phyloP scores from a whole-genome alignment of 1,140 invertebrate species.

The Procambarus virginalis region DNA sequence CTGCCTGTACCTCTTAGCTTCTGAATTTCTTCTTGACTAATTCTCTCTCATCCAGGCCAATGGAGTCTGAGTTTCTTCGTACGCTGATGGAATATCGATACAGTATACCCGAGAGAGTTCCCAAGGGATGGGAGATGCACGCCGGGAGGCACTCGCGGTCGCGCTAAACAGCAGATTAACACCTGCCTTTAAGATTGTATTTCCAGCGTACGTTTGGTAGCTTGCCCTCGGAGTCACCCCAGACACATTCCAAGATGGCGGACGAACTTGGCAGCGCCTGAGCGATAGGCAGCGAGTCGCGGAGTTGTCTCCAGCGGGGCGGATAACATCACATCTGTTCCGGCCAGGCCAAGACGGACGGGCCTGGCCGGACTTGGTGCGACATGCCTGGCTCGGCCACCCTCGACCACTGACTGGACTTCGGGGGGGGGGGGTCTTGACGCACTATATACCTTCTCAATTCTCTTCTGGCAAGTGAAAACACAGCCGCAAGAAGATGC shows the following conservation, averaged over 20 bases:
- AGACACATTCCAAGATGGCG: conserved; percentile 47
- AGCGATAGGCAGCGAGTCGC: conserved; percentile 16
- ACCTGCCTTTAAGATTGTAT: conserved; percentile 7
- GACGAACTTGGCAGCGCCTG: conserved; percentile 9
- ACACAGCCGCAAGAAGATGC: background rate
- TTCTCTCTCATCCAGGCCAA: background rate
- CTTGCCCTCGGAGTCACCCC: conserved; percentile 2
- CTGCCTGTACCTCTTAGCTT: background rate
- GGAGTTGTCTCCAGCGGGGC: conserved; percentile 30
- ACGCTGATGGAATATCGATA: background rate
- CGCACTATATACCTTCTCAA: background rate
- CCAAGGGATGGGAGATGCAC: no score
- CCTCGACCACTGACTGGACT: background rate
- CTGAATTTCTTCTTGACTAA: background rate
- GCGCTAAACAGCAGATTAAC: background rate
- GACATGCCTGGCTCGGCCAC: background rate
- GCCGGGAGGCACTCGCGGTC: background rate
- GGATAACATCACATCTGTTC: conserved; percentile 59
- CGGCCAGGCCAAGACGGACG: conserved; percentile 9
- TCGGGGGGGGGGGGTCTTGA: no score
- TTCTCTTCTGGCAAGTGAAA: background rate
- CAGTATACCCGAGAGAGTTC: background rate
- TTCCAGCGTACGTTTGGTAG: background rate
- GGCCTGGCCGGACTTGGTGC: background rate
- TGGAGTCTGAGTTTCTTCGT: background rate